Evolutionary conservation across 2,113 vertebrate genomes (phyloP).

Genomic region (Lampris megalopsis): DNA sequence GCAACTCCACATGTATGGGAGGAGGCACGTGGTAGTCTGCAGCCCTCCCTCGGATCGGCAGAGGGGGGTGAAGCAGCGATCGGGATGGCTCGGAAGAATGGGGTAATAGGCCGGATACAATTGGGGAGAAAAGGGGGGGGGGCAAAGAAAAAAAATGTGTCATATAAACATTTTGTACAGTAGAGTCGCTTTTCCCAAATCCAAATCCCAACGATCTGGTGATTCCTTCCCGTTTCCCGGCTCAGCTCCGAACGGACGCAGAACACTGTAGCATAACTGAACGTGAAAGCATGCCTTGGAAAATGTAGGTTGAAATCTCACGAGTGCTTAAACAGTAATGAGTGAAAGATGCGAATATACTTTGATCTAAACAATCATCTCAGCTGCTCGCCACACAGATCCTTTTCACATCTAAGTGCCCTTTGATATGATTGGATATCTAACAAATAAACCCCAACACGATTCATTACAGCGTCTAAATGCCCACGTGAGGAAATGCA

Average conservation of each 20-base stretch:
- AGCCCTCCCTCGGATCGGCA: too few relatives aligned
- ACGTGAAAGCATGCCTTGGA: slow-evolving; percentile 7
- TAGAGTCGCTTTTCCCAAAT: slow-evolving; percentile 4
- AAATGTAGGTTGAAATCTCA: slow-evolving; percentile 21
- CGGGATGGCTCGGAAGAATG: too few relatives aligned
- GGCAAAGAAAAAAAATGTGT: slow-evolving; percentile 18
- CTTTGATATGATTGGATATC: slow-evolving; percentile 35
- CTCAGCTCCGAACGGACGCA: slow-evolving; percentile 4
- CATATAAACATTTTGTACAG: not conserved
- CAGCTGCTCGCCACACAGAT: slow-evolving; percentile 32
- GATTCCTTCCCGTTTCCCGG: not conserved
- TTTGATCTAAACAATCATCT: slow-evolving; percentile 56
- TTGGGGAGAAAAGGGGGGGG: too few relatives aligned
- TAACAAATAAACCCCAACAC: slow-evolving; percentile 22
- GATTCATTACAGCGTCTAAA: slow-evolving; percentile 18
- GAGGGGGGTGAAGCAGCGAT: too few relatives aligned
- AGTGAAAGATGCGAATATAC: slow-evolving; percentile 22
- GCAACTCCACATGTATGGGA: too few relatives aligned
- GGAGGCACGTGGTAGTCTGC: too few relatives aligned
- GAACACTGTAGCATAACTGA: not conserved
- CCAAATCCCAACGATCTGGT: slow-evolving; percentile 5
- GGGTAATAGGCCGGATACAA: too few relatives aligned
- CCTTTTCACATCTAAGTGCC: slow-evolving; percentile 16
- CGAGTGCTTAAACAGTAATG: slow-evolving; percentile 27
- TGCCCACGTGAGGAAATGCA: slow-evolving; percentile 33